These are phyloP conservation scores for Hylaeus anthracinus DNA, from an alignment of 1,140 invertebrate genomes.

Conservation along the genomic window DNA sequence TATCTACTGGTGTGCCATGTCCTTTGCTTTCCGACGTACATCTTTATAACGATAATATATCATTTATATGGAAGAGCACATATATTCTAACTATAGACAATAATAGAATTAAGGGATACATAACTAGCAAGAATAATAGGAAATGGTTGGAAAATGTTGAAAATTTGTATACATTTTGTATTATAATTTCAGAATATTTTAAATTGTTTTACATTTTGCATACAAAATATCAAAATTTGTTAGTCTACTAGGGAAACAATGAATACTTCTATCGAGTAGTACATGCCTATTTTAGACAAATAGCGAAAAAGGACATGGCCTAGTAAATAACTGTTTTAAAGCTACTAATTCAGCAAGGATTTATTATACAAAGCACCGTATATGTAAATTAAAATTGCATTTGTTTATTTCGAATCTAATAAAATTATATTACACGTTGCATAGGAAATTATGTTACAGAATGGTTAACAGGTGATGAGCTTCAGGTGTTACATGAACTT, in stretches of 20 bases:
- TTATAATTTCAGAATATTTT: neutral
- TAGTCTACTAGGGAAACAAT: neutral
- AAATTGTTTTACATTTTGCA: neutral
- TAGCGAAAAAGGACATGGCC: constrained; percentile 43
- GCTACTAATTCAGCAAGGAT: constrained; percentile 39
- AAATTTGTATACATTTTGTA: neutral
- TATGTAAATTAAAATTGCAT: constrained; percentile 5
- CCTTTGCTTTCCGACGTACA: constrained; percentile 76
- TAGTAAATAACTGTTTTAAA: constrained; percentile 17
- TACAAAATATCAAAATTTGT: neutral
- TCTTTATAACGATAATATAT: constrained; percentile 71
- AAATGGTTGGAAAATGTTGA: neutral
- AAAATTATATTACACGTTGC: constrained; percentile 25
- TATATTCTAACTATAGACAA: constrained; percentile 1
- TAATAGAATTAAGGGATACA: constrained; percentile 1
- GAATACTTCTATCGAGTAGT: constrained; percentile 3
- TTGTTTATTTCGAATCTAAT: constrained; percentile 22
- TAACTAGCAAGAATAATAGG: constrained; percentile 8
- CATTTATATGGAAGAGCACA: constrained; percentile 49
- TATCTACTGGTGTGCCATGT: constrained; percentile 76
- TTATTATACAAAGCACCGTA: constrained; percentile 44
- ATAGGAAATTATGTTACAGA: constrained; percentile 15
- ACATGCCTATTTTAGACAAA: constrained; percentile 11
- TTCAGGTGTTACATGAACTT: constrained; percentile 14
- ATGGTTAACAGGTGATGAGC: constrained; percentile 43